Conservation (phyloP, 2,797 vertebrate genomes). For the Pseudopleuronectes americanus region DNA sequence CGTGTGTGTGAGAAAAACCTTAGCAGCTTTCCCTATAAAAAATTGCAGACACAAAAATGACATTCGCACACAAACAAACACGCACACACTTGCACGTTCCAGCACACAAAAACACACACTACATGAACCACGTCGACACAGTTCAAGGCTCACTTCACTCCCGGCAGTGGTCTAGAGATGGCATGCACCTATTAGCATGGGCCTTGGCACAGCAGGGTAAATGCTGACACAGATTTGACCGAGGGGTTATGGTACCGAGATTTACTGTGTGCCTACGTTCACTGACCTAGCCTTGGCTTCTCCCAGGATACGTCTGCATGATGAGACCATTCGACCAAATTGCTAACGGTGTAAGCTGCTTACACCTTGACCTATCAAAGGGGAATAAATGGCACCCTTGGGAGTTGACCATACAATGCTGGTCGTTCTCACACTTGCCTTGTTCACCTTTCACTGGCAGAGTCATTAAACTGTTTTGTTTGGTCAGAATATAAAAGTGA, state of each 20-base stretch:
- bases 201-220: constrained; percentile 66
- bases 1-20: constrained; percentile 38
- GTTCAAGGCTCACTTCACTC: constrained; percentile 60
- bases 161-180: constrained; percentile 48
- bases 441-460: constrained; percentile 58
- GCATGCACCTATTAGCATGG: constrained; percentile 71
- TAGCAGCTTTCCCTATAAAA: constrained; percentile 52
- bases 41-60: constrained; percentile 53
- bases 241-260: constrained; percentile 67
- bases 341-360: constrained; percentile 64
- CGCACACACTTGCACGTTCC: neutral
- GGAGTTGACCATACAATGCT: constrained; percentile 64
- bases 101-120: constrained; percentile 11
- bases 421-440: constrained; percentile 66
- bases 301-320: constrained; percentile 48
- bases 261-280: constrained; percentile 68
- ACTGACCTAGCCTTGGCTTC: constrained; percentile 72
- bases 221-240: constrained; percentile 77
- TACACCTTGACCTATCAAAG: constrained; percentile 68
- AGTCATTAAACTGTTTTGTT: constrained; percentile 65
- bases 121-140: constrained; percentile 15
- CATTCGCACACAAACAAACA: constrained; percentile 33
- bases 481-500: constrained; percentile 48
- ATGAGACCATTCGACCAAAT: constrained; percentile 65
- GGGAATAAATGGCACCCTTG: constrained; percentile 62